These are phyloP conservation scores for Proisotoma minuta DNA, from an alignment of 2,888 invertebrate genomes.

Conservation along the genomic window DNA sequence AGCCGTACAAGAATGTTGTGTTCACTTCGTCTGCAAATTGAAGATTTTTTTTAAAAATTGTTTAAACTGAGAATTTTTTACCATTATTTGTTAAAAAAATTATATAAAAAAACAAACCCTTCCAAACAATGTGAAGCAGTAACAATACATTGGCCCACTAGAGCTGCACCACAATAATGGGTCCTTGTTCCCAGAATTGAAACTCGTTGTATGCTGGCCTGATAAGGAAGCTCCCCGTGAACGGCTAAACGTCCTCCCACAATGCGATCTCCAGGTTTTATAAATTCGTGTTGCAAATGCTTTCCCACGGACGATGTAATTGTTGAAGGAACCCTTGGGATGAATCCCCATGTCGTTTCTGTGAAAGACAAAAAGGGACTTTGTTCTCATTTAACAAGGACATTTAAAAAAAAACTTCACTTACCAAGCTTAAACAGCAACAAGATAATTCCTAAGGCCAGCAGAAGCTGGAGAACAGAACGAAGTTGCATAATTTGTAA, in stretches of 20 bases:
- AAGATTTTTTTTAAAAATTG: neutral
- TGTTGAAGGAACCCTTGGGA: conserved; percentile 29
- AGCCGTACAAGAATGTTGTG: conserved; percentile 39
- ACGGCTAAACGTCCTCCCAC: conserved; percentile 42
- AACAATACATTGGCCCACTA: conserved; percentile 33
- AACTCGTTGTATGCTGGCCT: conserved; percentile 43
- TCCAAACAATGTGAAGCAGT: conserved; percentile 46
- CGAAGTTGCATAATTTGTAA: neutral
- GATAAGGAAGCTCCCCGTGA: conserved; percentile 43
- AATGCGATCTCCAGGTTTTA: conserved; percentile 41
- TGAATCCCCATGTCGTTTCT: conserved; percentile 26
- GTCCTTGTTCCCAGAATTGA: conserved; percentile 42
- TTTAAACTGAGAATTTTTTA: neutral
- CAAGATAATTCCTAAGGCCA: conserved; percentile 1
- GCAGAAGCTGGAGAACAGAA: conserved; percentile 7
- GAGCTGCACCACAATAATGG: conserved; percentile 45
- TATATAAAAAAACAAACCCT: conserved; percentile 27
- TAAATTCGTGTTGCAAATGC: conserved; percentile 23
- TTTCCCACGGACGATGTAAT: conserved; percentile 21
- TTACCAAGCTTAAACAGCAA: conserved; percentile 16
- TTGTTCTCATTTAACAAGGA: neutral
- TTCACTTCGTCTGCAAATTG: conserved; percentile 25
- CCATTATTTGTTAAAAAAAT: neutral
- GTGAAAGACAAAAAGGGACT: neutral
- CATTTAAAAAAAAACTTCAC: neutral